Evolutionary conservation across 2,888 invertebrate species (phyloP), one percentile per base, ranked within the genome.

Genomic region (Acrocera orbiculus): DNA sequence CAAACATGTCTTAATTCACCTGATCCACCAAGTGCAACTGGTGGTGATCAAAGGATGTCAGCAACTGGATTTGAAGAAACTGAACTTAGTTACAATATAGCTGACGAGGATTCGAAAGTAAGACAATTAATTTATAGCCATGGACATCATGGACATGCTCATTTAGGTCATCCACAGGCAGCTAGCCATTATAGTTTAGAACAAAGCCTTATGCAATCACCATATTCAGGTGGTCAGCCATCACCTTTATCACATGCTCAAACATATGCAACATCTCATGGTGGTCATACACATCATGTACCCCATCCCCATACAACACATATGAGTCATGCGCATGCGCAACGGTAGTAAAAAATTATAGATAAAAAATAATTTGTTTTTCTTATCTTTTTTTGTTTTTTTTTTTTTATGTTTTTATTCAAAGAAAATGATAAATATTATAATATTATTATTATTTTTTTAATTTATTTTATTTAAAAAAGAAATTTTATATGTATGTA

Each of bases 11-110:
- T 98, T 42, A 95, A 95, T 64, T 89, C 92, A 30, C 95, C 93
- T 28, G 93, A 93, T 63, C 89, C 87, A 41, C 81, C 76, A 39
- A 76, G 64, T 46, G 69, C 56, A 16, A 68, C 70, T 5, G 51
- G 66, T 41, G 77, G 77, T 43, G 92, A 93, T 66, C 93, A 93
- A 63, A 72, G 95, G 49, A 95, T 93, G 93, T 90, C 90, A 40
- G 93, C 93, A 42, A 92, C 92, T 36, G 95, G 95, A 50, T 95
- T 89, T 70, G 93, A 95, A 69, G 95, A 95, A 66, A 92, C 93
- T 44, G 95, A 95, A 70, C 76, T 95, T 53, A 90, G 89, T 53
- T 95, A 92, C 73, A 86, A 85, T 70, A 81, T 86, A 63, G 80
- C 79, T 64, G 86, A 87, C 67, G 87, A 87, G 71, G 81, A 90